Evolutionary conservation across 2,888 invertebrate genomes (phyloP).

Genomic region (Lithophane leautieri): DNA sequence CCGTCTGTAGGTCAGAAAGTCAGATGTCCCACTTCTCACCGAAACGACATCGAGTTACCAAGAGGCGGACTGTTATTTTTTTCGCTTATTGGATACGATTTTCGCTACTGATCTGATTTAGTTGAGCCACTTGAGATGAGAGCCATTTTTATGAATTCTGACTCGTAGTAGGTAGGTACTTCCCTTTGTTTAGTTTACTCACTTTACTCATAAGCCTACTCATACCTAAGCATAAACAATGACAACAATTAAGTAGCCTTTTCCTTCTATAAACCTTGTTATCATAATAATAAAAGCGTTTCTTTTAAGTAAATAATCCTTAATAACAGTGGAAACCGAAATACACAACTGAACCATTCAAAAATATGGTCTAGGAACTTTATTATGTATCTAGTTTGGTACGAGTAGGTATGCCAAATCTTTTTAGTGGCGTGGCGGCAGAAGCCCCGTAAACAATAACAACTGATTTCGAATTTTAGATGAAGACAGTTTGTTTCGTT

Average conservation of each 20-base stretch:
- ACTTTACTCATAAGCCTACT: neutral
- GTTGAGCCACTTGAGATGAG: constrained; percentile 51
- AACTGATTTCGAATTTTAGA: neutral
- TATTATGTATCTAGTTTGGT: constrained; percentile 7
- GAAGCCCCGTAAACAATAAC: constrained; percentile 9
- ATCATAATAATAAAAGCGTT: too few species aligned
- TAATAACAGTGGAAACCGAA: constrained; percentile 38
- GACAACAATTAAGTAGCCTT: neutral
- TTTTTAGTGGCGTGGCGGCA: neutral
- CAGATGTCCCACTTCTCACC: constrained; percentile 86
- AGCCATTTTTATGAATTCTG: constrained; percentile 14
- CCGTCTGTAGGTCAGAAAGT: constrained; percentile 84
- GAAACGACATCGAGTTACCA: constrained; percentile 81
- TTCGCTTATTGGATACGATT: constrained; percentile 71
- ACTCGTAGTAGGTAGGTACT: neutral
- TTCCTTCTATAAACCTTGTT: neutral
- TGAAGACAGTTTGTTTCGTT: constrained; percentile 3
- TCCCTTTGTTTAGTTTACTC: neutral
- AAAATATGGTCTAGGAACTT: constrained; percentile 53
- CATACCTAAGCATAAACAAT: constrained; percentile 1
- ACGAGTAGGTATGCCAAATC: constrained; percentile 1
- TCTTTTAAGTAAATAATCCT: neutral
- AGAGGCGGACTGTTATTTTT: constrained; percentile 83
- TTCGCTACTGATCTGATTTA: constrained; percentile 74
- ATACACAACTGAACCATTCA: constrained; percentile 24